Evolutionary conservation across 1,140 invertebrate species (phyloP).

Genomic region (Drosophila kanapiae): DNA sequence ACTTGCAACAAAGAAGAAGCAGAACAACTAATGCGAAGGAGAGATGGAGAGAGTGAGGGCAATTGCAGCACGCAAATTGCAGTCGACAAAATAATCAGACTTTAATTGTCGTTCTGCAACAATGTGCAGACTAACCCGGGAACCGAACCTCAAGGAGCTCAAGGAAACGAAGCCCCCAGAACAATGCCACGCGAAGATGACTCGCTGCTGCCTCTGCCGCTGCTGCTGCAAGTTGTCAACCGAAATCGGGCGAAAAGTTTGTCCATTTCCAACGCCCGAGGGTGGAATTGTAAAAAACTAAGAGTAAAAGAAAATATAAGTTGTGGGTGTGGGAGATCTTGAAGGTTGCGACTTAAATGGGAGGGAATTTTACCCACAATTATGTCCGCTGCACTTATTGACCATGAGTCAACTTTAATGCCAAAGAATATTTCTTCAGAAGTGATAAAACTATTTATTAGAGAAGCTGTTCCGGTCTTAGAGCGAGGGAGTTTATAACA

Average conservation of each 20-base stretch:
- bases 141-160: slow-evolving; percentile 15
- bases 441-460: neutral
- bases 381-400: neutral
- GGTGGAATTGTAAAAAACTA: slow-evolving; percentile 4
- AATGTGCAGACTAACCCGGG: slow-evolving; percentile 44
- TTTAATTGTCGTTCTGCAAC: slow-evolving; percentile 75
- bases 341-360: neutral
- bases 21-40: slow-evolving; percentile 36
- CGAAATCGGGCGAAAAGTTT: slow-evolving; percentile 47
- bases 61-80: slow-evolving; percentile 75
- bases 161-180: neutral
- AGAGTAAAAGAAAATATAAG: neutral
- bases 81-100: slow-evolving; percentile 79
- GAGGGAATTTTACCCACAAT: slow-evolving; percentile 3
- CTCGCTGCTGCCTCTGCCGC: slow-evolving; percentile 12
- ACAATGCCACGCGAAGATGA: slow-evolving; percentile 34
- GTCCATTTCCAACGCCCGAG: slow-evolving; percentile 5
- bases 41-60: slow-evolving; percentile 4
- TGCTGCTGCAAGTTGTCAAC: slow-evolving; percentile 29
- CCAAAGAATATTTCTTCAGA: neutral
- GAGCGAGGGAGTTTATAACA: neutral
- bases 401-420: neutral
- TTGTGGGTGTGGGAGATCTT: slow-evolving; percentile 21
- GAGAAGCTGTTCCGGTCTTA: neutral
- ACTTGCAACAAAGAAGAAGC: slow-evolving; percentile 39